phyloP scores from a whole-genome alignment of 2,113 vertebrate genomes.

The Carassius auratus region DNA sequence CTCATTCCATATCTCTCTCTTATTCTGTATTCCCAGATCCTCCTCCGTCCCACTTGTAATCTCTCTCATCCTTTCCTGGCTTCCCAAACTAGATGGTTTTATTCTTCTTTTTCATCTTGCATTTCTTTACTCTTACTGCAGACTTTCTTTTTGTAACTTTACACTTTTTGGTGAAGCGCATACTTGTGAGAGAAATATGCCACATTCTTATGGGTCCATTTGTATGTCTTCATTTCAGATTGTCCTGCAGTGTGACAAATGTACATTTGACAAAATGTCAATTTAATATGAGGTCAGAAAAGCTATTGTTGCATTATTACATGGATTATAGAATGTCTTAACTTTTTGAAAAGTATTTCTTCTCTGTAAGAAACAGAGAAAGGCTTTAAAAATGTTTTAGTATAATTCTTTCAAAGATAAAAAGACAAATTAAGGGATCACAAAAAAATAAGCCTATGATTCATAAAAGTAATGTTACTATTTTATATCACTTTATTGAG shows the following conservation, averaged over 20 bases:
- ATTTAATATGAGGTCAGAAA: not conserved
- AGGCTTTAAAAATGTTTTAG: too few relatives aligned
- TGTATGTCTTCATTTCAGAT: not conserved
- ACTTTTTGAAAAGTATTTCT: too few relatives aligned
- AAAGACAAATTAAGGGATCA: too few relatives aligned
- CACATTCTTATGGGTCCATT: not conserved
- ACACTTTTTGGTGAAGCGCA: not conserved
- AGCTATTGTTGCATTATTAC: not conserved
- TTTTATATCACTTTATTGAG: too few relatives aligned
- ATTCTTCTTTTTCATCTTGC: not conserved
- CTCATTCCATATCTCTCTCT: not conserved
- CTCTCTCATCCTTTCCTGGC: not conserved
- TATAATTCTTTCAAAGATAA: too few relatives aligned
- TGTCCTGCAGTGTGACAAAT: not conserved
- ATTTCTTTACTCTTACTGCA: not conserved
- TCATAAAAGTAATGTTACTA: too few relatives aligned
- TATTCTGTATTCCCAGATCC: not conserved
- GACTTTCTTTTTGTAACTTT: not conserved
- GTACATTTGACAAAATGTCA: too few relatives aligned
- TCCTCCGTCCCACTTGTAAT: conserved; percentile 49
- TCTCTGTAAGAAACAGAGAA: too few relatives aligned
- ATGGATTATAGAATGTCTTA: too few relatives aligned
- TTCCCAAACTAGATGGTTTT: not conserved
- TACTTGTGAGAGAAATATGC: not conserved
- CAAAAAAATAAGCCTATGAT: too few relatives aligned